A percentile compares a stretch with the other conserved stretches of the same genome.
Evolutionary conservation across 2,113 vertebrate species (phyloP).

Genomic region (Myanophis thanlyinensis): DNA sequence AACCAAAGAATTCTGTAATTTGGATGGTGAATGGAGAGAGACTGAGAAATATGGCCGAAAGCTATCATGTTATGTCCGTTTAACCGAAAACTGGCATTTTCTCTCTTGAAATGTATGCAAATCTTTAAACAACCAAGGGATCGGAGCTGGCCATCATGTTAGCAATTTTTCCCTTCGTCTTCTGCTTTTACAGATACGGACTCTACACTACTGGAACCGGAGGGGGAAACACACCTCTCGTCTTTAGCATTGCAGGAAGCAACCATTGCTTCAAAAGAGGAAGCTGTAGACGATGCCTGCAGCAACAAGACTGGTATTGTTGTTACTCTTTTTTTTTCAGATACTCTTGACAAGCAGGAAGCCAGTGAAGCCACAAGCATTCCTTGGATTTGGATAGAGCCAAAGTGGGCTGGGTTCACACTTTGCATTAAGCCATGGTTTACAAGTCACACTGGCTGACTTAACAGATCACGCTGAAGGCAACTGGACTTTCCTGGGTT

Average conservation of each 20-base stretch:
- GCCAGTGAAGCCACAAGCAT: neutral
- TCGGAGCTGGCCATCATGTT: neutral
- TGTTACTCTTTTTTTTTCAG: neutral
- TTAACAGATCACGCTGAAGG: neutral
- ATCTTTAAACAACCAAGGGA: neutral
- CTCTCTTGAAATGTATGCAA: neutral
- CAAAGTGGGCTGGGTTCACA: neutral
- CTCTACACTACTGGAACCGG: neutral
- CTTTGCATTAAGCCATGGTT: neutral
- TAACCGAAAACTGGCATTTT: neutral
- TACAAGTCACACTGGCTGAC: neutral
- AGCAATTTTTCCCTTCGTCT: neutral
- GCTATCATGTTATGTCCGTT: neutral
- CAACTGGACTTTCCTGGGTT: too few species aligned
- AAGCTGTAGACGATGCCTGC: fast-evolving
- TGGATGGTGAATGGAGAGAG: neutral
- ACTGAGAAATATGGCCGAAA: neutral
- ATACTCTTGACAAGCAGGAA: neutral
- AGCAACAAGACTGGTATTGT: conserved; percentile 13
- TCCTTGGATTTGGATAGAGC: neutral
- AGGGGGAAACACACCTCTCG: neutral
- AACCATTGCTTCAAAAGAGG: neutral
- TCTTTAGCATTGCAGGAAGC: neutral
- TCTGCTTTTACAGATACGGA: conserved; percentile 1
- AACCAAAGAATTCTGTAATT: neutral